phyloP scores from a whole-genome alignment of 2,113 vertebrate species.

The Sceloporus undulatus region DNA sequence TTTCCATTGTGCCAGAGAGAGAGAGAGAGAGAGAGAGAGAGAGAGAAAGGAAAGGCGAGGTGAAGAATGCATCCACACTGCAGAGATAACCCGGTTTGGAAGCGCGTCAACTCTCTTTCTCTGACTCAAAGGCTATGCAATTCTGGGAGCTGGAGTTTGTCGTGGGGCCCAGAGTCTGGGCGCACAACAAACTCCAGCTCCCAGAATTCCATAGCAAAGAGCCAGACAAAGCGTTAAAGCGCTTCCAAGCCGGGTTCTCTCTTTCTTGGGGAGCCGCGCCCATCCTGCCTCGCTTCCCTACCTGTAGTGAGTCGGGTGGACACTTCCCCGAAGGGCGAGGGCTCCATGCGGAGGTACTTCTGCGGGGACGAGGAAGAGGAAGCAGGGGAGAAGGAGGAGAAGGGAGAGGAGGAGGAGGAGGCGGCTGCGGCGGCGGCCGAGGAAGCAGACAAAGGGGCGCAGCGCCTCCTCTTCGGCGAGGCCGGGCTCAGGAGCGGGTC shows the following conservation, averaged over 20 bases:
- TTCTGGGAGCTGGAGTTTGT: too few relatives aligned
- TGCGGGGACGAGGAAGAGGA: constrained; percentile 87
- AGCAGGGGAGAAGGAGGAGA: constrained; percentile 81
- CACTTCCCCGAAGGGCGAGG: constrained; percentile 94
- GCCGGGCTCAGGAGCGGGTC: constrained; percentile 94
- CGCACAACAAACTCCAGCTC: too few relatives aligned
- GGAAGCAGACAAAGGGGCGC: constrained; percentile 87
- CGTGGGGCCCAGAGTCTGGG: too few relatives aligned
- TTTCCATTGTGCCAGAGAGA: constrained; percentile 69
- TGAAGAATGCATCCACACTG: too few relatives aligned
- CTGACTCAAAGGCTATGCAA: too few relatives aligned
- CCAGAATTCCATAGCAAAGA: too few relatives aligned
- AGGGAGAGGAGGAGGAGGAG: constrained; percentile 39
- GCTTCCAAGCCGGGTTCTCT: too few relatives aligned
- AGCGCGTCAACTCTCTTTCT: too few relatives aligned
- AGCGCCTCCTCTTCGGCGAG: constrained; percentile 92
- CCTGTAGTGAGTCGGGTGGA: constrained; percentile 94
- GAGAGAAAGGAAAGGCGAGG: not conserved
- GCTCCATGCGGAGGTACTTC: constrained; percentile 96
- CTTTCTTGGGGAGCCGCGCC: not conserved
- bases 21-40: constrained; percentile 6
- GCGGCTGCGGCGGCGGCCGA: constrained; percentile 68
- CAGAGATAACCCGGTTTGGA: too few relatives aligned
- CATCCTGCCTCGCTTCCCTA: constrained; percentile 71
- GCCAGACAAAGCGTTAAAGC: too few relatives aligned